These are phyloP conservation scores for Actinia tenebrosa DNA, from an alignment of 64 coral and sea anemone species.

Conservation along the genomic window DNA sequence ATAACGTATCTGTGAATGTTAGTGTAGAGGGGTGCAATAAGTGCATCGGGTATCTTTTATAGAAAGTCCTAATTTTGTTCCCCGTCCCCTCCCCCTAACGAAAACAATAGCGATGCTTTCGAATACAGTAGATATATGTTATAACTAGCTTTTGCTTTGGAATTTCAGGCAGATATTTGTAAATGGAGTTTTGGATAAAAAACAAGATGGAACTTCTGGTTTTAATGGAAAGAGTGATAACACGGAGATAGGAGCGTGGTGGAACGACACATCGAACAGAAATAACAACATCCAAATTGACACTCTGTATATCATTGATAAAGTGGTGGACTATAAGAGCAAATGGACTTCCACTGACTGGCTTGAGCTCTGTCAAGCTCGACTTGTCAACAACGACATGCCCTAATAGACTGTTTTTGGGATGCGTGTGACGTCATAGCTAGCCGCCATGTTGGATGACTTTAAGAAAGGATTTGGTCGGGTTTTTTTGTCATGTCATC, in stretches of 20 bases:
- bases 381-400: slow-evolving; percentile 13
- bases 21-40: too few species aligned
- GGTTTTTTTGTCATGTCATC: too few species aligned
- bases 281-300: slow-evolving; percentile 39
- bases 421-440: too few species aligned
- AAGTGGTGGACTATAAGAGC: slow-evolving; percentile 21
- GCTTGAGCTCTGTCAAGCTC: slow-evolving; percentile 26
- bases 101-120: not conserved
- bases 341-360: not conserved
- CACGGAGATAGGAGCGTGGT: slow-evolving; percentile 57
- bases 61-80: too few species aligned
- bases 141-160: not conserved
- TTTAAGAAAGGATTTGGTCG: too few species aligned
- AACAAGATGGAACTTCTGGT: not conserved
- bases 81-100: too few species aligned
- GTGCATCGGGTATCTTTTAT: too few species aligned
- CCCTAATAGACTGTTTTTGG: not conserved
- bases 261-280: not conserved
- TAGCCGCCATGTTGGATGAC: too few species aligned
- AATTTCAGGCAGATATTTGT: slow-evolving; percentile 43
- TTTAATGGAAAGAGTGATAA: slow-evolving; percentile 25
- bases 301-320: slow-evolving; percentile 49
- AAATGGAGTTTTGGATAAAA: slow-evolving; percentile 28
- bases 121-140: not conserved
- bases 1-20: too few species aligned